Conservation (phyloP, 2,113 vertebrate species). For the Trematocara marginatum region DNA sequence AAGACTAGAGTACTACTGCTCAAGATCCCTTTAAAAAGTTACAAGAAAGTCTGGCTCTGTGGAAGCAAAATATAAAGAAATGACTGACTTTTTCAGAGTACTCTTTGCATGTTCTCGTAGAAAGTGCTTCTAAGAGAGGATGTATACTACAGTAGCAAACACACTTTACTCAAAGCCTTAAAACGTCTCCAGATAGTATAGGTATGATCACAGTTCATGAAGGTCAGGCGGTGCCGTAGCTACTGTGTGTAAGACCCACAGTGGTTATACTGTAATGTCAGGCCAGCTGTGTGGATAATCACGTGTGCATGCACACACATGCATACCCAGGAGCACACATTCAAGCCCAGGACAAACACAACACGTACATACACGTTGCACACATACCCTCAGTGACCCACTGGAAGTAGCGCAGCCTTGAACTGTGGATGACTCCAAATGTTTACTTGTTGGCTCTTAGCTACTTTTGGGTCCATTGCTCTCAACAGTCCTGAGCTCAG, state of each 20-base stretch:
- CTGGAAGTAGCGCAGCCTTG: slow-evolving; percentile 2
- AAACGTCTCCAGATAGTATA: background rate
- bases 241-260: background rate
- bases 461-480: slow-evolving; percentile 9
- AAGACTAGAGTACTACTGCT: background rate
- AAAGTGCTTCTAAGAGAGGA: background rate
- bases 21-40: background rate
- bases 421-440: slow-evolving; percentile 9
- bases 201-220: background rate
- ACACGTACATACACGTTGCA: background rate
- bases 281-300: slow-evolving; percentile 3
- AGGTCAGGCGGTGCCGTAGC: background rate
- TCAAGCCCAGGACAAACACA: background rate
- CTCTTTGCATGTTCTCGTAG: background rate
- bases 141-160: background rate
- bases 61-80: background rate
- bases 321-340: background rate
- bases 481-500: background rate
- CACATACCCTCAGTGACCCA: slow-evolving; percentile 32
- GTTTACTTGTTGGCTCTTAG: slow-evolving; percentile 10
- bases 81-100: background rate
- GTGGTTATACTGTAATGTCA: background rate
- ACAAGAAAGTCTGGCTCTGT: background rate
- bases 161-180: background rate
- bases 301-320: slow-evolving; percentile 14